These are phyloP conservation scores for Orgyia antiqua DNA, from an alignment of 2,888 invertebrate species.

Conservation along the genomic window DNA sequence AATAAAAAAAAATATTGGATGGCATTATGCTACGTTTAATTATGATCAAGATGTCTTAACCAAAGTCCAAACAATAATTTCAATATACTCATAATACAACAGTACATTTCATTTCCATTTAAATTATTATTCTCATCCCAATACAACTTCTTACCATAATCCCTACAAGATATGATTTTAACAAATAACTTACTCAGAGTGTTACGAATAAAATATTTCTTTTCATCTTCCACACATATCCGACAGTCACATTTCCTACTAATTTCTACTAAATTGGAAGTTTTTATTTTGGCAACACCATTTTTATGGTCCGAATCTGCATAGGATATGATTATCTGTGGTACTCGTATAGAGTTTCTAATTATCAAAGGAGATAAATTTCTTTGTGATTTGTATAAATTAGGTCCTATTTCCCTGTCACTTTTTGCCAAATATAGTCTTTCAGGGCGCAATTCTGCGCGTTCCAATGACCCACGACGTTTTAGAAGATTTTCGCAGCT, in stretches of 20 bases:
- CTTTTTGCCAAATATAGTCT: slow-evolving; percentile 7
- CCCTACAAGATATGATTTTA: slow-evolving; percentile 42
- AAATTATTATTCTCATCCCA: slow-evolving; percentile 61
- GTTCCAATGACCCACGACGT: slow-evolving; percentile 23
- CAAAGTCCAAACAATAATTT: slow-evolving; percentile 68
- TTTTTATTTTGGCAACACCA: slow-evolving; percentile 47
- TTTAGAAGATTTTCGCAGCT: slow-evolving; percentile 42
- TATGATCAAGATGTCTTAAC: slow-evolving; percentile 70
- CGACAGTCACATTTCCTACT: slow-evolving; percentile 62
- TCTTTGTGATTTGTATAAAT: slow-evolving; percentile 26
- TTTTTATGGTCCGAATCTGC: slow-evolving; percentile 18
- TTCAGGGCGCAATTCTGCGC: slow-evolving; percentile 9
- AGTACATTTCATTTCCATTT: slow-evolving; percentile 58
- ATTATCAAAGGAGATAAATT: slow-evolving; percentile 7
- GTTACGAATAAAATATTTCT: slow-evolving; percentile 40
- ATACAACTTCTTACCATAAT: slow-evolving; percentile 46
- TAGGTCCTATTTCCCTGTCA: slow-evolving; percentile 7
- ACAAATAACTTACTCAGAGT: slow-evolving; percentile 48
- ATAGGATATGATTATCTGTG: slow-evolving; percentile 35
- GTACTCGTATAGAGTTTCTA: slow-evolving; percentile 21
- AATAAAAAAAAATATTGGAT: no score
- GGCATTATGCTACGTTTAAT: slow-evolving; percentile 21
- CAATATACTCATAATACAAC: slow-evolving; percentile 55
- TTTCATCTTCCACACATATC: slow-evolving; percentile 53
- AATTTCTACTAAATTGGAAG: slow-evolving; percentile 51